Base-by-base conservation (phyloP, 2,888 invertebrate species). In the Melipona bicolor region DNA sequence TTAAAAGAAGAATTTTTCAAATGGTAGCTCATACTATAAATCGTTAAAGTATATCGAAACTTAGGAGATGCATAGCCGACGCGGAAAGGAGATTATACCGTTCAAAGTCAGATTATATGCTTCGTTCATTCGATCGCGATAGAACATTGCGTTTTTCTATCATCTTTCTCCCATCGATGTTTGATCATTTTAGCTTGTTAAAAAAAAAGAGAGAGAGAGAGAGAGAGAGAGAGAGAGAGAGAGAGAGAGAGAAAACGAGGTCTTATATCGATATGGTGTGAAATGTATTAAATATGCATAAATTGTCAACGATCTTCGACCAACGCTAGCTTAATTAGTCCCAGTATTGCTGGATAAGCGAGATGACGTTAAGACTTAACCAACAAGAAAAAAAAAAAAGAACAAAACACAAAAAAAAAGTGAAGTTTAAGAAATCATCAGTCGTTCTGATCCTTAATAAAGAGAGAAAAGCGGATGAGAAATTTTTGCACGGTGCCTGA, bases 131-230 rank as follows among this genome's bases (percentile, higher is more conserved):
- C 43, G 74, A 86, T 88, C 84, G 79, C 86, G 79, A 77, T 88
- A 87, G 81, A 77, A 13, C 17, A 83, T 88, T 82, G 83, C 73
- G 77, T 90, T 90, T 85, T 77, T 69, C 82, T 87, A 87, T 73
- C 86, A 83, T 70, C 62, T 78, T 83, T 89, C 74, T 87, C 81
- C 88, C 81, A 79, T 91, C 86, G 82, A 89, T 90, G 90, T 90
- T 92, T 91, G 85, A 86, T 91, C 85, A 86, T 91, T 83, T 90
- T 88, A 88, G 85, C 89, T 90, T 85, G 87, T 82, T 85, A 87
- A 84, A 59, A 50, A 17, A 13, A 49, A 6, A 49, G 32, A 36
- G 36, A 36, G 36, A 36, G 9, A 43, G 36, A 43, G 1, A 27
- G 27, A 27, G 36, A 36, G 36, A 36, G 6, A 36, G 5, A 36